phyloP scores from a whole-genome alignment of 2,113 vertebrate species.

The Daubentonia madagascariensis region DNA sequence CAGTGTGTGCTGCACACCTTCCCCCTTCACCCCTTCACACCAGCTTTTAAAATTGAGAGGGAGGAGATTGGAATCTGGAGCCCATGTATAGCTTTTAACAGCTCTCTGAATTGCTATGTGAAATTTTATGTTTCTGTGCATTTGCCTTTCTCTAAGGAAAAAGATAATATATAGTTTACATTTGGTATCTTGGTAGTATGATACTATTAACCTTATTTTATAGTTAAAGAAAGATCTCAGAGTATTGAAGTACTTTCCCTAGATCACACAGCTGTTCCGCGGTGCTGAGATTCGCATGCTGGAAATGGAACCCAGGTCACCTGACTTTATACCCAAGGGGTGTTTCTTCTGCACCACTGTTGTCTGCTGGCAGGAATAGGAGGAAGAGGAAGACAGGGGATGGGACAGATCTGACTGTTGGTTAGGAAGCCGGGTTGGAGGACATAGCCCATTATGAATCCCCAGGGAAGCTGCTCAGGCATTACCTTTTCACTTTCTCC shows the following conservation, averaged over 20 bases:
- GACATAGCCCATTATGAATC: too few relatives aligned
- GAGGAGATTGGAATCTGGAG: background rate
- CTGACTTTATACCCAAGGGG: background rate
- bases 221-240: background rate
- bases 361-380: background rate
- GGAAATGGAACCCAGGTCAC: background rate
- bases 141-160: background rate
- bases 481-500: background rate
- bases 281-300: background rate
- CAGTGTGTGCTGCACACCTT: background rate
- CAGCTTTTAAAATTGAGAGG: background rate
- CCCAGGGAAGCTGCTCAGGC: background rate
- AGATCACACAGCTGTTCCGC: background rate
- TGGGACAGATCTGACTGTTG: background rate
- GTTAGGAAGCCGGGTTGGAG: background rate
- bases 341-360: background rate
- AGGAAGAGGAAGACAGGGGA: rapidly evolving
- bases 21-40: background rate
- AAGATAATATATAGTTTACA: background rate
- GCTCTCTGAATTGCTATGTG: background rate
- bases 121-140: background rate
- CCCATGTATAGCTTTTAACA: background rate
- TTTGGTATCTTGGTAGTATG: background rate
- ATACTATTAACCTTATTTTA: background rate
- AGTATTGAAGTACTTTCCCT: background rate